Conservation (phyloP, 2,797 vertebrate genomes). For the Myotis findleyi region DNA sequence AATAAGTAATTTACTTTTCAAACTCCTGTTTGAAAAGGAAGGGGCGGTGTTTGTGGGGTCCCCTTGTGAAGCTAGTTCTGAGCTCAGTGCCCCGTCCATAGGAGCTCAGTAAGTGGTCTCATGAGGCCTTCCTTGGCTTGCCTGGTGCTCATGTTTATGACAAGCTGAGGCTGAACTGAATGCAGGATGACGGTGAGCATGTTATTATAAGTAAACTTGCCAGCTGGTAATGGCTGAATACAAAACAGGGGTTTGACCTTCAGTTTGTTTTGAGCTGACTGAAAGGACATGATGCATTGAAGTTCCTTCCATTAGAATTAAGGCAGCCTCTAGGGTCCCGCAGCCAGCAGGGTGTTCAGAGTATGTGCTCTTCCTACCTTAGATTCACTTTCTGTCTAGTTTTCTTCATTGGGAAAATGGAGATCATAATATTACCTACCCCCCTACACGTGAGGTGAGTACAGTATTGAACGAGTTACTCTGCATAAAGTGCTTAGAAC, state of each 20-base stretch:
- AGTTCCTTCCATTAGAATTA: not conserved
- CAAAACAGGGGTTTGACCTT: not conserved
- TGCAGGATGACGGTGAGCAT: not conserved
- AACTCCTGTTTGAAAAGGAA: not conserved
- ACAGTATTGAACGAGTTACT: not conserved
- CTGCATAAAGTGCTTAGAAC: too few relatives aligned
- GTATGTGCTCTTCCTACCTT: not conserved
- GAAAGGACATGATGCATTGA: not conserved
- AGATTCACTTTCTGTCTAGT: not conserved
- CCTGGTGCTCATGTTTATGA: not conserved
- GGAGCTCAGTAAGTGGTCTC: not conserved
- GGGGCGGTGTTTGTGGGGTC: not conserved
- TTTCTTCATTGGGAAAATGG: not conserved
- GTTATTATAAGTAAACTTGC: not conserved
- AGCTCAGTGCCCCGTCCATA: not conserved
- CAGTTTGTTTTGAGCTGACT: not conserved
- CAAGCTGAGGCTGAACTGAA: not conserved
- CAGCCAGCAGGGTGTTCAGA: not conserved
- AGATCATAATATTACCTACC: not conserved
- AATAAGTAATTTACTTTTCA: not conserved
- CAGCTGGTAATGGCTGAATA: not conserved
- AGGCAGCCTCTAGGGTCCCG: too few relatives aligned
- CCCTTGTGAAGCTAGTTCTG: not conserved
- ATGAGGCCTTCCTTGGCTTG: not conserved
- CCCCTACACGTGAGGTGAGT: not conserved